These are phyloP conservation scores for Conops quadrifasciatus DNA, from an alignment of 2,888 invertebrate species.

Conservation along the genomic window DNA sequence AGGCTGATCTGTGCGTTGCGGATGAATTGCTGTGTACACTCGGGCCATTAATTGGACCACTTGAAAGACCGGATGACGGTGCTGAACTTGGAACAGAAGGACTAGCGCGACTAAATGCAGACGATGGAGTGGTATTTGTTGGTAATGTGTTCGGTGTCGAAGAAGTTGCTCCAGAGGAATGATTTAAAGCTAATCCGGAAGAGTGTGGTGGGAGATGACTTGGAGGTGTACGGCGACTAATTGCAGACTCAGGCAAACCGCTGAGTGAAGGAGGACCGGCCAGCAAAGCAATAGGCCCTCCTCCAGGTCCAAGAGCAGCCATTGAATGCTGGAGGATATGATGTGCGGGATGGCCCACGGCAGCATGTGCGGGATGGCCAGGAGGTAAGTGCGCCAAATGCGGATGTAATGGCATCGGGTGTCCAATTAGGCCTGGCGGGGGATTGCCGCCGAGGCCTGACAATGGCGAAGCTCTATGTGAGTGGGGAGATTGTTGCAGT, in stretches of 20 bases:
- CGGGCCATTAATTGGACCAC: slow-evolving; percentile 41
- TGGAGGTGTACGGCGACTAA: slow-evolving; percentile 63
- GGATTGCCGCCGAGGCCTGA: slow-evolving; percentile 58
- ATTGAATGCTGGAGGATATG: slow-evolving; percentile 62
- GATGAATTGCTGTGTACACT: slow-evolving; percentile 48
- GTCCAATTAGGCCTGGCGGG: slow-evolving; percentile 60
- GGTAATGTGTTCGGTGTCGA: slow-evolving; percentile 51
- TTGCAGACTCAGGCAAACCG: slow-evolving; percentile 58
- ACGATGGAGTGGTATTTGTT: slow-evolving; percentile 62
- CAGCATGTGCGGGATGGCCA: slow-evolving; percentile 60
- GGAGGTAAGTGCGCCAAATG: slow-evolving; percentile 60
- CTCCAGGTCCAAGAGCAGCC: slow-evolving; percentile 57
- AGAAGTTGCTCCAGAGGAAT: slow-evolving; percentile 50
- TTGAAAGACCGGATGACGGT: slow-evolving; percentile 38
- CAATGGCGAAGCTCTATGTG: slow-evolving; percentile 62
- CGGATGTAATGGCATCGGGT: slow-evolving; percentile 64
- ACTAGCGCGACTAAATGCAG: slow-evolving; percentile 65
- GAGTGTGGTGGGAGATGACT: slow-evolving; percentile 59
- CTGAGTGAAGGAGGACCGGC: slow-evolving; percentile 60
- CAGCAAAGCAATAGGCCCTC: slow-evolving; percentile 57
- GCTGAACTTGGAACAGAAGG: slow-evolving; percentile 63
- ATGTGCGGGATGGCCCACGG: slow-evolving; percentile 59
- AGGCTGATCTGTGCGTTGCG: slow-evolving; percentile 62
- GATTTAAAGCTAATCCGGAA: slow-evolving; percentile 51
- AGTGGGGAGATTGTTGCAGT: slow-evolving; percentile 55